Conservation (phyloP, 2,113 vertebrate species). For the Parus major region DNA sequence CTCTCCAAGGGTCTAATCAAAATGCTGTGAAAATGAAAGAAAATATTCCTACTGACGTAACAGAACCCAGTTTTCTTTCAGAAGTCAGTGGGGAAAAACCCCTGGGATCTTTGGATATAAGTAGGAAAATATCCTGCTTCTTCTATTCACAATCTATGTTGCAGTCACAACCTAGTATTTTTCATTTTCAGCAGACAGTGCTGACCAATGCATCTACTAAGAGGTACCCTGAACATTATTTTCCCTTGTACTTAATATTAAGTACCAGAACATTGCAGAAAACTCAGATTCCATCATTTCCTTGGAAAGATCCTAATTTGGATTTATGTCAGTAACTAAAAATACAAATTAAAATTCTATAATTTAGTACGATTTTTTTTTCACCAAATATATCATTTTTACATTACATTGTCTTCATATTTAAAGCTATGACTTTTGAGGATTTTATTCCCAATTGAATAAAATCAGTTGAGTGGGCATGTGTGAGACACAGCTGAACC, state of each 20-base stretch:
- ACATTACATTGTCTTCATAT: not conserved
- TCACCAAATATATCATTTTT: not conserved
- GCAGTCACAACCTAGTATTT: not conserved
- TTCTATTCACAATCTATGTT: not conserved
- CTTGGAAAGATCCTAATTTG: not conserved
- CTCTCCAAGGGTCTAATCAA: constrained; percentile 44
- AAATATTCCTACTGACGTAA: not conserved
- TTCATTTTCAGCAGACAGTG: not conserved
- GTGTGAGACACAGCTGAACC: constrained; percentile 42
- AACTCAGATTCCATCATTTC: not conserved
- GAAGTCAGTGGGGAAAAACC: not conserved
- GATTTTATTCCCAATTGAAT: constrained; percentile 39
- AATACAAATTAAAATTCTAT: not conserved
- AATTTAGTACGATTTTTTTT: not conserved
- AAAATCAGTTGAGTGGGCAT: constrained; percentile 22
- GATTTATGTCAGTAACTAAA: not conserved
- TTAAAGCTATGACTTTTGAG: constrained; percentile 13
- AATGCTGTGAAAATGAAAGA: not conserved
- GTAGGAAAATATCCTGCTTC: not conserved
- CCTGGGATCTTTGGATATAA: not conserved
- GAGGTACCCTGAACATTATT: not conserved
- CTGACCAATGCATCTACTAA: not conserved
- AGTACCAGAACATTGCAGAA: not conserved
- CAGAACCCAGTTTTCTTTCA: not conserved
- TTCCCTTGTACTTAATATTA: not conserved